Evolutionary conservation across 2,797 vertebrate species (phyloP).

Genomic region (Benthosema pterotum): DNA sequence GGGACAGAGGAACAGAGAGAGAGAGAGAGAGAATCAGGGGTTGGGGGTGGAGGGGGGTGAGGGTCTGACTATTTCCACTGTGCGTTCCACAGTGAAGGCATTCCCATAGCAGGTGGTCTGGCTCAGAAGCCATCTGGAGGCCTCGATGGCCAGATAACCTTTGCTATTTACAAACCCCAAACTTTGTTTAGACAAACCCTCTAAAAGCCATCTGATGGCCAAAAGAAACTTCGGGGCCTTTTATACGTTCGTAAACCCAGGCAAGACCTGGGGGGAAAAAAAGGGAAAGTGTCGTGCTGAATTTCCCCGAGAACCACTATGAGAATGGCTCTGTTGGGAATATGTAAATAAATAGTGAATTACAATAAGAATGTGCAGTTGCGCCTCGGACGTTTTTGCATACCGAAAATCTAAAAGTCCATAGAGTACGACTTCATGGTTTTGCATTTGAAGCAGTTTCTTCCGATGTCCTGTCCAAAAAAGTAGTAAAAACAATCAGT

Average conservation of each 20-base stretch:
- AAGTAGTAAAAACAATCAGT: constrained; percentile 66
- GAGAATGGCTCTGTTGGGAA: constrained; percentile 62
- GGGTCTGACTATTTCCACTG: constrained; percentile 53
- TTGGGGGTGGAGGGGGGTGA: constrained; percentile 15
- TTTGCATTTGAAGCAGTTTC: constrained; percentile 57
- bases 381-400: constrained; percentile 56
- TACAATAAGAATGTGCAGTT: constrained; percentile 64
- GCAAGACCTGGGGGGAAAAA: constrained; percentile 72
- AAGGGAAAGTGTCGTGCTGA: constrained; percentile 55
- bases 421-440: constrained; percentile 58
- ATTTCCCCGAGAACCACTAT: constrained; percentile 69
- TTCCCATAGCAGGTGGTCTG: constrained; percentile 82
- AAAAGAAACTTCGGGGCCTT: constrained; percentile 66
- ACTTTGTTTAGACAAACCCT: constrained; percentile 83
- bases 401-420: constrained; percentile 65
- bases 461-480: constrained; percentile 33
- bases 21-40: constrained; percentile 19
- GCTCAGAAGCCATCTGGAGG: constrained; percentile 80
- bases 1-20: constrained; percentile 23
- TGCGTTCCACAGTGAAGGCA: constrained; percentile 62
- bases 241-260: constrained; percentile 68
- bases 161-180: constrained; percentile 80
- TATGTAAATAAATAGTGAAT: constrained; percentile 77
- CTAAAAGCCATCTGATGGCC: constrained; percentile 74
- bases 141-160: constrained; percentile 81